Percentiles rank a stretch among this genome's conserved stretches.
phyloP scores from a whole-genome alignment of 2,888 invertebrate species.

The Ormia ochracea region DNA sequence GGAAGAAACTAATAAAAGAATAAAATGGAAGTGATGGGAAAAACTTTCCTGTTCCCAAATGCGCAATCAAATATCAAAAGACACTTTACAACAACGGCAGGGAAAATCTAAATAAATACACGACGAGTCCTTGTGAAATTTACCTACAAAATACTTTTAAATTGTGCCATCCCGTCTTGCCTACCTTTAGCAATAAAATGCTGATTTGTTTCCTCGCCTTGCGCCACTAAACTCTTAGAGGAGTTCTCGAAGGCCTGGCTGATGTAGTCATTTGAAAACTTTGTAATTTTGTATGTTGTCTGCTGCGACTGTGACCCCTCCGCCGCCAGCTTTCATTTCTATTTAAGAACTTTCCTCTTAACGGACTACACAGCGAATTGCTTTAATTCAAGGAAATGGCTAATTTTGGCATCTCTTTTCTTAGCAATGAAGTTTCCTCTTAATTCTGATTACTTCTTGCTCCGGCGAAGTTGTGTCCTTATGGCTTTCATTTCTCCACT shows the following conservation, averaged over 20 bases:
- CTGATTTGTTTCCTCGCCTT: neutral
- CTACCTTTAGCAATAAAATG: constrained; percentile 48
- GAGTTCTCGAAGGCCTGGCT: constrained; percentile 5
- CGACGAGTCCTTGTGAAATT: constrained; percentile 30
- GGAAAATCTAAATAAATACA: constrained; percentile 22
- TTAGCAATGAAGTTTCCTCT: neutral
- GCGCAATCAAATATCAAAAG: constrained; percentile 62
- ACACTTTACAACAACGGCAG: constrained; percentile 58
- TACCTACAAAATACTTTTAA: constrained; percentile 38
- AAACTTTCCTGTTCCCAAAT: constrained; percentile 61
- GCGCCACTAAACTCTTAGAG: neutral
- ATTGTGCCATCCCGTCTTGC: neutral
- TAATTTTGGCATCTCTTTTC: constrained; percentile 54
- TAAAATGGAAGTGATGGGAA: too few relatives aligned
- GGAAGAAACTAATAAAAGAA: too few relatives aligned
- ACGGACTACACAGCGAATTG: constrained; percentile 20
- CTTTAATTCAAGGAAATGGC: constrained; percentile 55
- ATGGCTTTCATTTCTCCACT: constrained; percentile 47
- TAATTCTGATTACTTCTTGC: constrained; percentile 26
- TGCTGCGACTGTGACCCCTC: constrained; percentile 19
- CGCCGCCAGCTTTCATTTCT: neutral
- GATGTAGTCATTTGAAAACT: constrained; percentile 12
- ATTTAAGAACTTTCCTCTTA: constrained; percentile 24
- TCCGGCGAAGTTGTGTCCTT: constrained; percentile 56
- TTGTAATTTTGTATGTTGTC: constrained; percentile 30